Evolutionary conservation across 2,888 invertebrate species (phyloP).

Genomic region (Steromphala cineraria): DNA sequence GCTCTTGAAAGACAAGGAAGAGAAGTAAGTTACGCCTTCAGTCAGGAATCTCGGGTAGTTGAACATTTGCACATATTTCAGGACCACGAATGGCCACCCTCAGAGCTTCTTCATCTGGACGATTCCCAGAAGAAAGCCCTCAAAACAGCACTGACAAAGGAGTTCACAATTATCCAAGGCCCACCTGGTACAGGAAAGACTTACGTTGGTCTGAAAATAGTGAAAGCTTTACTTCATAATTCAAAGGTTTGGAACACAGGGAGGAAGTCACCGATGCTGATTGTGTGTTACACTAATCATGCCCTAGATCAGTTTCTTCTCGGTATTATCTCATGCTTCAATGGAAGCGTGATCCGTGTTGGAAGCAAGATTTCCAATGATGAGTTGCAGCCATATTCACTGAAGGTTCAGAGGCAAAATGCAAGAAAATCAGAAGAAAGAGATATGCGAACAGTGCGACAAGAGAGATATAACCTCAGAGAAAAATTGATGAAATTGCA

Average conservation of each 20-base stretch:
- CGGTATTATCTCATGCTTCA: slow-evolving; percentile 56
- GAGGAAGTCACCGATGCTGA: slow-evolving; percentile 57
- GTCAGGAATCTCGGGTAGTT: slow-evolving; percentile 20
- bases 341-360: slow-evolving; percentile 61
- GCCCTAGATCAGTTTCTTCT: slow-evolving; percentile 73
- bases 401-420: slow-evolving; percentile 33
- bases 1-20: slow-evolving; percentile 18
- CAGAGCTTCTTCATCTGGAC: slow-evolving; percentile 57
- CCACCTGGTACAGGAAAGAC: slow-evolving; percentile 94
- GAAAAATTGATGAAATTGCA: neutral
- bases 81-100: slow-evolving; percentile 50
- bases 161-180: slow-evolving; percentile 76
- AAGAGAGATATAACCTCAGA: neutral
- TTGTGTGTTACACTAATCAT: slow-evolving; percentile 73
- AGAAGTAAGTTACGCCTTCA: slow-evolving; percentile 28
- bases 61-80: slow-evolving; percentile 21
- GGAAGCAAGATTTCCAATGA: slow-evolving; percentile 62
- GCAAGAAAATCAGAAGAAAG: neutral
- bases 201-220: slow-evolving; percentile 85
- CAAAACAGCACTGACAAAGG: slow-evolving; percentile 62
- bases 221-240: slow-evolving; percentile 81
- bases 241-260: slow-evolving; percentile 67
- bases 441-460: neutral
- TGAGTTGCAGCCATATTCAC: slow-evolving; percentile 42
- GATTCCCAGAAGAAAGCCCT: slow-evolving; percentile 64